These are phyloP conservation scores for Leucoma salicis DNA, from an alignment of 2,888 invertebrate genomes.

Conservation along the genomic window DNA sequence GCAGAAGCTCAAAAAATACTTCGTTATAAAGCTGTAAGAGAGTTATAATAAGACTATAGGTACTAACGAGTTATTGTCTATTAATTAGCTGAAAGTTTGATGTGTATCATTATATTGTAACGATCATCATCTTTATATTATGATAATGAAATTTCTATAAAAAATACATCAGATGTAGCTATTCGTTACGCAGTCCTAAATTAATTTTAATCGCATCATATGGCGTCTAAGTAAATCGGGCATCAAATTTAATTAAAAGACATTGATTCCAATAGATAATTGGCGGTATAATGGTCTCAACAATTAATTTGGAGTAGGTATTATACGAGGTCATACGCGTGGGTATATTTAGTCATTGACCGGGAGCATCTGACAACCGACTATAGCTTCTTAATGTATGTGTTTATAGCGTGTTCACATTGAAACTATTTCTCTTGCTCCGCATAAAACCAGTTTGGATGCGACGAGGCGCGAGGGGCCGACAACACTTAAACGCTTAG, in stretches of 20 bases:
- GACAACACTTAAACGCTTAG: constrained; percentile 46
- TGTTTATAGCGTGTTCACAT: constrained; percentile 49
- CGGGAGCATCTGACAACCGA: constrained; percentile 51
- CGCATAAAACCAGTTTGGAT: constrained; percentile 63
- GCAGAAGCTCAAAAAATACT: too few relatives aligned
- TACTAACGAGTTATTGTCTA: too few relatives aligned
- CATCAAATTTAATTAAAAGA: constrained; percentile 70
- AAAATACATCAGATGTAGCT: not conserved
- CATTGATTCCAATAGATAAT: constrained; percentile 58
- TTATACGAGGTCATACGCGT: constrained; percentile 67
- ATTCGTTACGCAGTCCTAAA: constrained; percentile 14
- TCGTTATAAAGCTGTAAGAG: too few relatives aligned
- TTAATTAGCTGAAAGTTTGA: too few relatives aligned
- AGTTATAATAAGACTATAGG: too few relatives aligned
- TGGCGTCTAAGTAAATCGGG: constrained; percentile 61
- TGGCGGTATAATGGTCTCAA: constrained; percentile 41
- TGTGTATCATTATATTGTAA: too few relatives aligned
- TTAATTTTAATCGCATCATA: constrained; percentile 66
- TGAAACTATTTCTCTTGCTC: constrained; percentile 57
- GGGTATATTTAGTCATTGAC: constrained; percentile 74
- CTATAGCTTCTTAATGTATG: constrained; percentile 60
- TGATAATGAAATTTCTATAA: too few relatives aligned
- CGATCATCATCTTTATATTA: too few relatives aligned
- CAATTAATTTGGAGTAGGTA: constrained; percentile 58
- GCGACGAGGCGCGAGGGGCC: constrained; percentile 47